These are phyloP conservation scores for Psilanteris sp. DNA, from an alignment of 1,140 invertebrate genomes.

Conservation along the genomic window DNA sequence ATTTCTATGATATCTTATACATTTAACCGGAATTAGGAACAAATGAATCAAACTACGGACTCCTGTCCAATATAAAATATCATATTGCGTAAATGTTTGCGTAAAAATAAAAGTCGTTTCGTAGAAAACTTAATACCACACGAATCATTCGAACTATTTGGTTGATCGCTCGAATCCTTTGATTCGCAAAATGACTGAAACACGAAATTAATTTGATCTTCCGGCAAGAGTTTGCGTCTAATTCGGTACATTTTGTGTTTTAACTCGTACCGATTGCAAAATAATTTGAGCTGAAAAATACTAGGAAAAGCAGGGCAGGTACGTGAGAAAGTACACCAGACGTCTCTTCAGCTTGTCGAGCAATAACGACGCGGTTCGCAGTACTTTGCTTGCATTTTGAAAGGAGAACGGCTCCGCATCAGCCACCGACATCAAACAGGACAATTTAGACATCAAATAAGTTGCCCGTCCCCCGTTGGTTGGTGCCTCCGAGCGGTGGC, in stretches of 20 bases:
- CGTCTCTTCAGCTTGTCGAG: constrained; percentile 38
- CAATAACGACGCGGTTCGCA: constrained; percentile 51
- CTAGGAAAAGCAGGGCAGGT: no score
- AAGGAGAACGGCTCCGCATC: constrained; percentile 53
- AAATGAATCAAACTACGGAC: no score
- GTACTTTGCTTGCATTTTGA: constrained; percentile 60
- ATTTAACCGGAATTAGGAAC: no score
- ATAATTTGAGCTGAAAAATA: no score
- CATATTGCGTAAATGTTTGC: no score
- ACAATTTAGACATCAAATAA: constrained; percentile 73
- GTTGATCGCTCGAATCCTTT: no score
- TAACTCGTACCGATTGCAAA: constrained; percentile 2
- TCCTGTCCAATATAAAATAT: no score
- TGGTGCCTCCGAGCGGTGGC: constrained; percentile 24
- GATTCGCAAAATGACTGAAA: not conserved
- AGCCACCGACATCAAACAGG: constrained; percentile 70
- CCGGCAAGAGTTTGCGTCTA: constrained; percentile 3
- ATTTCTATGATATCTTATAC: no score
- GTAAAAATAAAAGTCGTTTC: no score
- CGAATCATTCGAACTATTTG: no score
- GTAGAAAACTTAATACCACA: no score
- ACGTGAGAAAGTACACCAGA: constrained; percentile 40
- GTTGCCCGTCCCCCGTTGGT: constrained; percentile 7
- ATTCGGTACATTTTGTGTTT: constrained; percentile 20
- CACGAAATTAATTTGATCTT: no score